These are phyloP conservation scores for Chascanopsetta lugubris DNA, from an alignment of 2,113 vertebrate species.

Conservation along the genomic window DNA sequence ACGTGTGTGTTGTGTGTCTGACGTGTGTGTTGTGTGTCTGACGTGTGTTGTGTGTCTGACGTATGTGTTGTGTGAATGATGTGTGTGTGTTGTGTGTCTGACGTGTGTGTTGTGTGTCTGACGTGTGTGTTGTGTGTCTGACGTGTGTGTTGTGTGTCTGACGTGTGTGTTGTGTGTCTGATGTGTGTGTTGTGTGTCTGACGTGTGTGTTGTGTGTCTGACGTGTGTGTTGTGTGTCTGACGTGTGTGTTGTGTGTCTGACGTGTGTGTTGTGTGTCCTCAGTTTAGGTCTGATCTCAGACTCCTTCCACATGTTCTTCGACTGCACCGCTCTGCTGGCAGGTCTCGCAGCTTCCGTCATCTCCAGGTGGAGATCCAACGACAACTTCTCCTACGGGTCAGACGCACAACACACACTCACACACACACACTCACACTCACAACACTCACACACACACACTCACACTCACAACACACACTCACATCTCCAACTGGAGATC, in stretches of 20 bases:
- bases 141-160: background rate
- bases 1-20: background rate
- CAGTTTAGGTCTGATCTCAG: conserved; percentile 98
- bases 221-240: background rate
- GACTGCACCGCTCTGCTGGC: conserved; percentile 98
- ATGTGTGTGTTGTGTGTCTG: too few species aligned
- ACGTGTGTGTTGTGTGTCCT: conserved; percentile 24
- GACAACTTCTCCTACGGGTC: conserved; percentile 99
- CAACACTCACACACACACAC: conserved; percentile 56
- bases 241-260: too few species aligned
- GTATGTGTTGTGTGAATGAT: background rate
- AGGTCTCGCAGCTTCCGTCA: conserved; percentile 96
- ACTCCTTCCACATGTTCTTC: conserved; percentile 99
- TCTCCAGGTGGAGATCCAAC: conserved; percentile 97
- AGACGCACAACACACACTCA: conserved; percentile 71
- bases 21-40: background rate
- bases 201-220: conserved; percentile 22
- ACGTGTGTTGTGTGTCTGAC: background rate
- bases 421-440: background rate
- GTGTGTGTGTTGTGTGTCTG: background rate
- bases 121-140: background rate
- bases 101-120: background rate
- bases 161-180: too few species aligned
- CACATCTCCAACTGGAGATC: conserved; percentile 95
- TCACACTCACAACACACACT: background rate